Evolutionary conservation across 2,113 vertebrate species (phyloP), one percentile per base, ranked within the genome.

Genomic region (Cebus imitator): DNA sequence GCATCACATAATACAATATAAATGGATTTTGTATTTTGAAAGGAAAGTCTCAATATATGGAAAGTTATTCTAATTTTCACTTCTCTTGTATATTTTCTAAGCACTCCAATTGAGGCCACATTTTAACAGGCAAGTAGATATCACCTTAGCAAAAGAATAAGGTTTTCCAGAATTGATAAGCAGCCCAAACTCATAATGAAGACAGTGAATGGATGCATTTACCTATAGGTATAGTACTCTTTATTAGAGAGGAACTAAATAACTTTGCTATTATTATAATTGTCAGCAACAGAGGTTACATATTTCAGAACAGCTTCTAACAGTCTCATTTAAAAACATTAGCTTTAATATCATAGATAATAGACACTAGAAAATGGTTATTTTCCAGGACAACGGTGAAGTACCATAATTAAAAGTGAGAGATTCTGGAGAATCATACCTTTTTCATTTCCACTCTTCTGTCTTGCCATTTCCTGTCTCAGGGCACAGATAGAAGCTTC

Each of bases 401-500:
- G 10, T 61, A 32, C 43, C 45, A 75, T 8, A 64, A 78, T 12
- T 11, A 58, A 43, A 91, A 73, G 3, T 2, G 32, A 57, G 27
- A 78, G 5, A 30, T 35, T 95, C 57, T n/a, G 48, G 55, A 86
- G 16, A 95, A 84, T 18, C 3, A 87, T 98, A 99, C 99, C 98
- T 97, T 96, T 98, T 70, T 85, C 97, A 61, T 58, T 87, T 32
- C 94, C 91, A 61, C 40, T 70, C 55, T 92, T 96, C 87, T 94
- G 95, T 89, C 86, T 81, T 14, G 97, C 95, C 97, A 99, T 98
- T 94, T 99, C 98, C n/a, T 98, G 97, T 96, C 99, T 99, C 97
- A 99, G 98, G 37, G 99, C 99, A 0, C 98, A 99, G 12, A 99
- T 12, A 3, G 99, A 99, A 14, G 99, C 99, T 98, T 99, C 99